Evolutionary conservation across 2,888 invertebrate genomes (phyloP).

Genomic region (Luperina nickerlii): DNA sequence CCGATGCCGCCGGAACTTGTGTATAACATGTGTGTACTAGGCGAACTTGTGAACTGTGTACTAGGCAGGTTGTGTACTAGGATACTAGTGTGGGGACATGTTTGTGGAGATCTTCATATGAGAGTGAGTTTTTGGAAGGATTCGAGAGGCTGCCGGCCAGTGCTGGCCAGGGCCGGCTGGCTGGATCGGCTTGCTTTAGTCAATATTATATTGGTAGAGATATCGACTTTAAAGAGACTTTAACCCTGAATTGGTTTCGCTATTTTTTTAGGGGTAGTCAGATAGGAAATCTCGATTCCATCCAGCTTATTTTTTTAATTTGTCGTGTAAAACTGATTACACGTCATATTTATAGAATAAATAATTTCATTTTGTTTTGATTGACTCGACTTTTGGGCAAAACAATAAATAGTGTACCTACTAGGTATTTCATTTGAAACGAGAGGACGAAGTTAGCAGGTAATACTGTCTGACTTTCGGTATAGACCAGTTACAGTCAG

Average conservation of each 20-base stretch:
- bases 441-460: neutral
- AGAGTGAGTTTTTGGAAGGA: neutral
- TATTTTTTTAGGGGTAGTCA: too few species aligned
- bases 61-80: conserved; percentile 16
- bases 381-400: neutral
- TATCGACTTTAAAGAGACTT: too few species aligned
- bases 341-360: too few species aligned
- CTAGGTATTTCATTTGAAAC: neutral
- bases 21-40: conserved; percentile 12
- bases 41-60: conserved; percentile 6
- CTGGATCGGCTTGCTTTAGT: neutral
- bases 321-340: too few species aligned
- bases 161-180: neutral
- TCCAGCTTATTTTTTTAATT: too few species aligned
- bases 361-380: neutral
- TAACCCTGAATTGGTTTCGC: too few species aligned
- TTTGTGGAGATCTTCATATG: conserved; percentile 23
- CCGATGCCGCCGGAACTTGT: conserved; percentile 34
- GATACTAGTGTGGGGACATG: neutral
- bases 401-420: too few species aligned
- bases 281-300: too few species aligned
- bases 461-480: neutral
- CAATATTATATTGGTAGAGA: neutral
- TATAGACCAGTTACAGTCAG: neutral
- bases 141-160: too few species aligned